These are phyloP conservation scores for Tenodera sinensis DNA, from an alignment of 2,888 invertebrate species.

Conservation along the genomic window DNA sequence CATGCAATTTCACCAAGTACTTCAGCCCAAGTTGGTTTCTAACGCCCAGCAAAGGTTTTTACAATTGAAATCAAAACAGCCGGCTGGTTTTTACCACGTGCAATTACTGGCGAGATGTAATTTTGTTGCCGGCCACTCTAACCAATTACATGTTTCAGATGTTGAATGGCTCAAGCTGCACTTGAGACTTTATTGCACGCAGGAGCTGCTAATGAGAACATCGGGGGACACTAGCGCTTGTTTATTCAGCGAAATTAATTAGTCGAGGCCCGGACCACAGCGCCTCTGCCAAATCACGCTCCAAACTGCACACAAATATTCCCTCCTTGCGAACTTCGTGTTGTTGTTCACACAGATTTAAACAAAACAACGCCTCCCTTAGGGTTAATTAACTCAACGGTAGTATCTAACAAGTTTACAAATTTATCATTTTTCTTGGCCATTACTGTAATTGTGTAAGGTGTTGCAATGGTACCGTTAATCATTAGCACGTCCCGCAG, in stretches of 20 bases:
- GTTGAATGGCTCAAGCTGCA: neutral
- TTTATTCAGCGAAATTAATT: neutral
- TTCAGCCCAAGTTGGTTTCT: neutral
- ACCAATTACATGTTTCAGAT: neutral
- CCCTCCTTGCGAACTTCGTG: neutral
- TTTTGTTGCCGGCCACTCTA: neutral
- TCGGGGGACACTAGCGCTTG: neutral
- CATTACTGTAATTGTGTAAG: too few relatives aligned
- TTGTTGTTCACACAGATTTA: neutral
- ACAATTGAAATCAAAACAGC: neutral
- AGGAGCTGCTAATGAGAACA: neutral
- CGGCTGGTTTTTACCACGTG: neutral
- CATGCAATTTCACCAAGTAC: too few relatives aligned
- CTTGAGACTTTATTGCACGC: neutral
- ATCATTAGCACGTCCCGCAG: too few relatives aligned
- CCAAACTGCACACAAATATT: neutral
- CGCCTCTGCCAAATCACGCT: neutral
- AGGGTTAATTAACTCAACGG: too few relatives aligned
- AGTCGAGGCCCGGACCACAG: neutral
- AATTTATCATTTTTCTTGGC: too few relatives aligned
- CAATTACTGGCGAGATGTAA: neutral
- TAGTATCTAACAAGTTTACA: too few relatives aligned
- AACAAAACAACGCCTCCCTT: neutral
- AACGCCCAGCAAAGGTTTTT: neutral
- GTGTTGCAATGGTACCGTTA: too few relatives aligned